Base-by-base conservation (phyloP, 2,797 vertebrate genomes). In the Hafferia zeledoni region DNA sequence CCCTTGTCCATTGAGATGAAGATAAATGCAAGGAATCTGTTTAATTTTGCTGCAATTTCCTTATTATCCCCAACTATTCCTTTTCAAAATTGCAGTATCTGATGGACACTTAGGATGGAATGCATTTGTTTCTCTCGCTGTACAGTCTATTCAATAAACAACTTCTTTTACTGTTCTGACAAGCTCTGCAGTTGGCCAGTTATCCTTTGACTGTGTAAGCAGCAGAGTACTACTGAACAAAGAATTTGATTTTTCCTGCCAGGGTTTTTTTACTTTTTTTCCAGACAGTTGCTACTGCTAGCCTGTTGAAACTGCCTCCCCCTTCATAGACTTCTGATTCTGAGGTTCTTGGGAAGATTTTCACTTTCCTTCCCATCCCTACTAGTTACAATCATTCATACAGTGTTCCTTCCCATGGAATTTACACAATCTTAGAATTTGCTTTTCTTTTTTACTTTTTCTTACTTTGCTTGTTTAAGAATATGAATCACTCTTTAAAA, bases 1-100 rank as follows among this genome's bases (percentile, higher is more conserved):
- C 24, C n/a, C 30, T 87, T 78, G 30, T 70, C 71, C 44, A 83
- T 50, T 44, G 15, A 8, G 5, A 88, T 50, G 57, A 94, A 95
- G 67, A 84, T 27, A 88, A 87, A 93, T 56, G 31, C 27, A 82
- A 87, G 56, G 39, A 83, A 90, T 83, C 84, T 7, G 14, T 74
- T 89, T 80, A 28, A 49, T 91, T 94, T 95, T 93, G 37, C 69
- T 81, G 17, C 49, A 76, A 84, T 91, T 94, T 87, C 67, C 44
- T 81, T 72, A 68, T 93, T 88, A 90, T 91, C 35, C 22, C 39
- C 28, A 67, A 57, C 13, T 46, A 30, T 28, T 94, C 37, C 83
- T 81, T 86, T 87, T 78, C 46, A 74, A 74, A 94, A 57, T 43
- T 25, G 39, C 37, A 67, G 17, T 53, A 19, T 13, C 82, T 89